Evolutionary conservation across 2,888 invertebrate species (phyloP), one percentile per base, ranked within the genome.

Genomic region (Parnassius glacialis): DNA sequence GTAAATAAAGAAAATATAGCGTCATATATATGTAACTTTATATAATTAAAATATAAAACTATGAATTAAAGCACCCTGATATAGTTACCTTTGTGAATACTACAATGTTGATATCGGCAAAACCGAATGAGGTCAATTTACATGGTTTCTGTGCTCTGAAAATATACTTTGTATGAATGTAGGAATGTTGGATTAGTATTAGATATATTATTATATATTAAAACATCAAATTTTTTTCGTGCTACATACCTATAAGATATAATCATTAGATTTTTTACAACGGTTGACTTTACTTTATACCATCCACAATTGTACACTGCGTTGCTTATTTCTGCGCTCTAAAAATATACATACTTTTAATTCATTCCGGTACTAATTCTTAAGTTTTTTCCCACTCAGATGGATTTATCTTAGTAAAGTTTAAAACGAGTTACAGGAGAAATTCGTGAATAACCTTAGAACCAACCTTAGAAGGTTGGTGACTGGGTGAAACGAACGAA

Each of bases 61-160:
- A 54, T 50, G 7, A 12, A 16, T 25, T 44, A 44, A 55, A 1
- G 10, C 10, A 34, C 2, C 3, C 16, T 11, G 13, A 41, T 56
- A 42, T 25, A 52, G 12, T 13, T 62, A 62, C 65, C 41, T 34
- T 53, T 16, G 65, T 53, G 47, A 65, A 65, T 16, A 62, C 54
- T 2, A 13, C 45, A 2, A 65, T 52, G 44, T 65, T 59, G 41
- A 65, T 57, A 20, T 60, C 62, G 57, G 53, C 47, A 56, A 57
- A 59, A 43, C 62, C 62, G 54, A 57, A 62, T 42, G 65, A 62
- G 11, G 65, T 65, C 42, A 62, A 42, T 62, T 60, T 57, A 41
- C 53, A 62, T 10, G 65, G 57, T 9, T 65, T 65, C 42, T 65
- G 65, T n/a, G 62, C 34, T 53, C 65, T 65, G 53, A 34, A 62